Percentiles rank a stretch among this genome's conserved stretches.
Evolutionary conservation across 2,113 vertebrate species (phyloP).

Genomic region (Sminthopsis crassicaudata): DNA sequence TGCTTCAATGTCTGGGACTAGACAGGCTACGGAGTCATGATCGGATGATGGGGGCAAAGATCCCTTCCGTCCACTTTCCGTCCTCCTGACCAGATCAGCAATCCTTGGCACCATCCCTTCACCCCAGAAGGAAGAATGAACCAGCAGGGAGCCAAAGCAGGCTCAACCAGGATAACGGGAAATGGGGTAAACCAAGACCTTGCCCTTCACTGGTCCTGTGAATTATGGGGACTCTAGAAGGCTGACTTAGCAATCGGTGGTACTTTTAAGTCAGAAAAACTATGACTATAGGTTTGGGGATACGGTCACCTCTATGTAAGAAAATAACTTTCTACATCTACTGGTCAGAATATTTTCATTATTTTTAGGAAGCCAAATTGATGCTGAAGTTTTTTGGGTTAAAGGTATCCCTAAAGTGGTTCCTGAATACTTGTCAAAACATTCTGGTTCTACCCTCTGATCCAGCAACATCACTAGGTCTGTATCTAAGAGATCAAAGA

Average conservation of each 20-base stretch:
- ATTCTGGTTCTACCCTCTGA: neutral
- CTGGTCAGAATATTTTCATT: neutral
- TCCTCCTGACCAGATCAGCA: neutral
- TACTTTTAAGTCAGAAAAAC: neutral
- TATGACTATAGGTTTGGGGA: neutral
- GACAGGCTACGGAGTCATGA: neutral
- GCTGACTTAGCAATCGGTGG: neutral
- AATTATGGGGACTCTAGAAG: neutral
- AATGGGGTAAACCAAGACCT: neutral
- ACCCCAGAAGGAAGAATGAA: neutral
- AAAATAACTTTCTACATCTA: neutral
- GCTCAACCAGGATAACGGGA: neutral
- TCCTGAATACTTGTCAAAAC: neutral
- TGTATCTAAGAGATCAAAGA: too few relatives aligned
- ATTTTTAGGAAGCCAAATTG: neutral
- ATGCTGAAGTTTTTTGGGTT: neutral
- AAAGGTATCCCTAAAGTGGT: neutral
- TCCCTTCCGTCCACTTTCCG: neutral
- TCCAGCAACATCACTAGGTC: too few relatives aligned
- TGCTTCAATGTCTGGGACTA: neutral
- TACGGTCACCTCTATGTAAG: neutral
- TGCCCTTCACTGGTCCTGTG: neutral
- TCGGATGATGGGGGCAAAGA: neutral
- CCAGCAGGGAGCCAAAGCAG: neutral
- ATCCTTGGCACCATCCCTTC: accelerated